Percentiles rank a stretch among this genome's conserved stretches.
Evolutionary conservation across 2,888 invertebrate species (phyloP).

Genomic region (Pediacus dermestoides): DNA sequence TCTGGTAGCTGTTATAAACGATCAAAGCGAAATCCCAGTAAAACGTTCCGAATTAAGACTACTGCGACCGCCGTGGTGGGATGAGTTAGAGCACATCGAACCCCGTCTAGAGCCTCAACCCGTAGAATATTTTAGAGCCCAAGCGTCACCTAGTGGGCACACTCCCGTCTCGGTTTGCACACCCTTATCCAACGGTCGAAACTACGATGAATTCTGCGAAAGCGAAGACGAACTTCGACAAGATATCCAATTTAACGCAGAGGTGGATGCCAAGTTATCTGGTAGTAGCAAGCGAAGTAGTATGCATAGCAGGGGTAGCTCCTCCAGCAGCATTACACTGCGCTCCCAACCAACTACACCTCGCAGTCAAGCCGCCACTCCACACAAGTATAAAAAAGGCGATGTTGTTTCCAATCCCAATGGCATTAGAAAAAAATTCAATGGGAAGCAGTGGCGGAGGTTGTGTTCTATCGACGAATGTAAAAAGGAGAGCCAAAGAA

Average conservation of each 20-base stretch:
- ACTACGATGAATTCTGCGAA: slow-evolving; percentile 77
- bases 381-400: slow-evolving; percentile 95
- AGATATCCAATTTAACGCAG: slow-evolving; percentile 78
- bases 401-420: slow-evolving; percentile 92
- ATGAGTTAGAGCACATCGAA: slow-evolving; percentile 74
- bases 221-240: slow-evolving; percentile 86
- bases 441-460: slow-evolving; percentile 98
- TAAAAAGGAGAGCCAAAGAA: slow-evolving; percentile 93
- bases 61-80: slow-evolving; percentile 93
- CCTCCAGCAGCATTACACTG: slow-evolving; percentile 84
- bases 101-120: slow-evolving; percentile 22
- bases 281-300: slow-evolving; percentile 83
- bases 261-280: slow-evolving; percentile 71
- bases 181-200: slow-evolving; percentile 55
- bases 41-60: slow-evolving; percentile 88
- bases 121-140: slow-evolving; percentile 31
- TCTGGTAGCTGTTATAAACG: slow-evolving; percentile 58
- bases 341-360: slow-evolving; percentile 91
- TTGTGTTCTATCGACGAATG: slow-evolving; percentile 89
- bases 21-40: slow-evolving; percentile 62
- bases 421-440: slow-evolving; percentile 97
- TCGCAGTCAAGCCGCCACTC: slow-evolving; percentile 81
- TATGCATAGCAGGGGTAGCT: slow-evolving; percentile 88
- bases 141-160: slow-evolving; percentile 57
- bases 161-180: slow-evolving; percentile 52